Conservation (phyloP, 1,140 invertebrate genomes). For the Triops longicaudatus region DNA sequence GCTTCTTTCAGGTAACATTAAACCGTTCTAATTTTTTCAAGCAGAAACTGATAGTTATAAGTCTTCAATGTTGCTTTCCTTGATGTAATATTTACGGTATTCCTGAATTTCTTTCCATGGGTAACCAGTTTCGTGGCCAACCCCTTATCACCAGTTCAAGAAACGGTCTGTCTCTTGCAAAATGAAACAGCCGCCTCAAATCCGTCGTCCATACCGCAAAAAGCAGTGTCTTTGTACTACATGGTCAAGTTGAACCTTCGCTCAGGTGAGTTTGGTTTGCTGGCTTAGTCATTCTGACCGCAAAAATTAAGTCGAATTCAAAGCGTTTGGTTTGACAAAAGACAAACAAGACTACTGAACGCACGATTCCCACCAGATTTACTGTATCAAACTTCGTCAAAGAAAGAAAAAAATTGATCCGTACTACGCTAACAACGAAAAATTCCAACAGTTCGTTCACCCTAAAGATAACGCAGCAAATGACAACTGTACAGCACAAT, state of each 20-base stretch:
- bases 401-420: too few relatives aligned
- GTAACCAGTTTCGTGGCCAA: constrained; percentile 73
- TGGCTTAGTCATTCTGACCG: background rate
- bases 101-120: constrained; percentile 20
- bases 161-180: constrained; percentile 82
- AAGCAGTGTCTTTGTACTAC: constrained; percentile 81
- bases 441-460: too few relatives aligned
- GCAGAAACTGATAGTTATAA: constrained; percentile 10
- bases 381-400: too few relatives aligned
- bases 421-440: too few relatives aligned
- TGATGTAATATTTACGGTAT: background rate
- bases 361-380: too few relatives aligned
- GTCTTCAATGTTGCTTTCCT: background rate
- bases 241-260: constrained; percentile 86
- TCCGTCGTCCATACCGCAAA: constrained; percentile 63
- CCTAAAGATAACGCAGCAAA: too few relatives aligned
- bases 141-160: constrained; percentile 79
- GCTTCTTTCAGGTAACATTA: constrained; percentile 62
- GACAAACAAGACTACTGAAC: too few relatives aligned
- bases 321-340: too few relatives aligned
- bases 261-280: constrained; percentile 47
- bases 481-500: too few relatives aligned
- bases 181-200: constrained; percentile 85
- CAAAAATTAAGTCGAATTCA: too few relatives aligned
- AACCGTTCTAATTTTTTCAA: background rate